A percentile compares a stretch with the other conserved stretches of the same genome.
Evolutionary conservation across 64 coral and sea anemone genomes (phyloP).

Genomic region (Montipora efflorescens): DNA sequence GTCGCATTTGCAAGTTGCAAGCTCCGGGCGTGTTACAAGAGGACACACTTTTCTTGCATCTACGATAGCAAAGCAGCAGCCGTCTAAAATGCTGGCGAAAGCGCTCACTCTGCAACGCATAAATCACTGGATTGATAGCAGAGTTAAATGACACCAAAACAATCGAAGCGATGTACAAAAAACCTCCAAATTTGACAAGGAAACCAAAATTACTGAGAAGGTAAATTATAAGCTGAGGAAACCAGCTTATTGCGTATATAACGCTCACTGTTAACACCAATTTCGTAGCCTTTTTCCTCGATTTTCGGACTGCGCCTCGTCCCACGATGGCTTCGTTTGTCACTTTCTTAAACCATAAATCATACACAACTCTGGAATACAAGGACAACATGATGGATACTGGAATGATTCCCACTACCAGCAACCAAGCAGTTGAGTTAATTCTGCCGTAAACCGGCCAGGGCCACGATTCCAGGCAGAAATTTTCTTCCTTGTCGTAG

Average conservation of each 20-base stretch:
- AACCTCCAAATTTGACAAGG: not conserved
- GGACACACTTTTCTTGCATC: not conserved
- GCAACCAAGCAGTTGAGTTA: not conserved
- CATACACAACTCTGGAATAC: not conserved
- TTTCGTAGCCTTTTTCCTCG: slow-evolving; percentile 24
- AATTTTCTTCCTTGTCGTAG: not conserved
- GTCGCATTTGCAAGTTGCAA: too few relatives aligned
- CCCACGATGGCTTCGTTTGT: not conserved
- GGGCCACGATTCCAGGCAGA: slow-evolving; percentile 13
- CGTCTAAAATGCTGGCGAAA: slow-evolving; percentile 14
- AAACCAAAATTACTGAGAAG: not conserved
- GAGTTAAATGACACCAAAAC: slow-evolving; percentile 41
- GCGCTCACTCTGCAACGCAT: slow-evolving; percentile 1
- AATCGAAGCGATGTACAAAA: not conserved
- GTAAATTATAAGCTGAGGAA: too few relatives aligned
- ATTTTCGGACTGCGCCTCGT: not conserved
- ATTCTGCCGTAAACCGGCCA: not conserved
- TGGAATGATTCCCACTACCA: slow-evolving; percentile 13
- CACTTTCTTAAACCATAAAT: slow-evolving; percentile 18
- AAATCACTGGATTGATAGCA: slow-evolving; percentile 14
- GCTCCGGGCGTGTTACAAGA: too few relatives aligned
- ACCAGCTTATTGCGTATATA: too few relatives aligned
- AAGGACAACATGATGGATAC: not conserved
- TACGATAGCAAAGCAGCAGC: not conserved
- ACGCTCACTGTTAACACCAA: slow-evolving; percentile 4